Conservation (phyloP, 1,140 invertebrate species). For the Semibalanus balanoides region DNA sequence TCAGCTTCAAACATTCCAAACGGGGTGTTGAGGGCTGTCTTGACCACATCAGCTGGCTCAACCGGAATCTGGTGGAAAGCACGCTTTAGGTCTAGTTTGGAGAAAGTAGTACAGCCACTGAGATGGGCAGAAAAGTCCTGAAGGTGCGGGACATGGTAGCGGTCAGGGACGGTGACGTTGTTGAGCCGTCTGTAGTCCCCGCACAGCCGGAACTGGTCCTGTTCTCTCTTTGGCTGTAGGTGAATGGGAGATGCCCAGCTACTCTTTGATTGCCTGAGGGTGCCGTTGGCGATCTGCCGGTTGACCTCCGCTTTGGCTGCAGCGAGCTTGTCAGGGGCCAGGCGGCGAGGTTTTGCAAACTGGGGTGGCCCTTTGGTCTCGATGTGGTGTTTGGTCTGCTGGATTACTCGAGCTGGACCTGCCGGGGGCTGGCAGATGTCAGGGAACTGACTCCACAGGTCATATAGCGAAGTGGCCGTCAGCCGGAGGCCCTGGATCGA, state of each 20-base stretch:
- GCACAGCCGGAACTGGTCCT: slow-evolving; percentile 26
- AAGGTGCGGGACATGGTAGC: slow-evolving; percentile 28
- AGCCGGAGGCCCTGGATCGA: no score
- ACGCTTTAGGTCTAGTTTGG: slow-evolving; percentile 18
- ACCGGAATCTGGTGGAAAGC: slow-evolving; percentile 23
- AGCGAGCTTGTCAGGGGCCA: slow-evolving; percentile 22
- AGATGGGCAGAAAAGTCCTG: slow-evolving; percentile 17
- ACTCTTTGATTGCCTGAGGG: slow-evolving; percentile 18
- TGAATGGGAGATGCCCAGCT: slow-evolving; percentile 21
- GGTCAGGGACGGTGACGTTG: slow-evolving; percentile 27
- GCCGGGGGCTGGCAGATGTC: background rate
- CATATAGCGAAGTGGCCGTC: no score
- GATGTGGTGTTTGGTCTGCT: background rate
- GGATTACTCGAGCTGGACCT: background rate
- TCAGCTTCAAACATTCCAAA: slow-evolving; percentile 29
- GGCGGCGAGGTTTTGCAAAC: slow-evolving; percentile 19
- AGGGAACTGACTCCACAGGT: no score
- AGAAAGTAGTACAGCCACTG: slow-evolving; percentile 17
- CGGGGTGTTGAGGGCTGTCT: slow-evolving; percentile 26
- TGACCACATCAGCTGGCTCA: slow-evolving; percentile 17
- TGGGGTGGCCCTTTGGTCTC: slow-evolving; percentile 9
- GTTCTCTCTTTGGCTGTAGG: slow-evolving; percentile 19
- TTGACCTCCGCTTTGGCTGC: slow-evolving; percentile 22
- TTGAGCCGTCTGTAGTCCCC: slow-evolving; percentile 35
- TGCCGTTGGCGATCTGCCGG: slow-evolving; percentile 15